Evolutionary conservation across 2,797 vertebrate species (phyloP).

Genomic region (Leptoclinus maculatus): DNA sequence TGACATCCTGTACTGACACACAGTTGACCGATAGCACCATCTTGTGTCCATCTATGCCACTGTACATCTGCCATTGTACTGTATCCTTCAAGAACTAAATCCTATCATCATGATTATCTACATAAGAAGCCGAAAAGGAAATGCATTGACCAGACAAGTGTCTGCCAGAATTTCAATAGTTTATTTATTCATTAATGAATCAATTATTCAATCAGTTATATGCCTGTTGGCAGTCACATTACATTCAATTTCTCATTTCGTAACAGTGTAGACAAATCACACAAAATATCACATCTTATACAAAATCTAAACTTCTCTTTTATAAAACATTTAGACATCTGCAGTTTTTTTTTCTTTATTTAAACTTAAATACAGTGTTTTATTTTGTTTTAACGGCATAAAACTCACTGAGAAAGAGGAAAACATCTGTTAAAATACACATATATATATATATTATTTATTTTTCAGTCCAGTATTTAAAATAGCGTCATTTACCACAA

Average conservation of each 20-base stretch:
- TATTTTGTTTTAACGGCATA: constrained; percentile 68
- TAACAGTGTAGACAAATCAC: constrained; percentile 80
- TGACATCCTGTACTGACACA: neutral
- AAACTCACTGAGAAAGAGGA: constrained; percentile 80
- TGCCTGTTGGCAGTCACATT: constrained; percentile 78
- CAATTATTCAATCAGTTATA: constrained; percentile 72
- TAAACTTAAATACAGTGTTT: constrained; percentile 72
- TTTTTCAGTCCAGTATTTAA: constrained; percentile 82
- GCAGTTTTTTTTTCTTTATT: constrained; percentile 49
- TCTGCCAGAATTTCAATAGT: constrained; percentile 55
- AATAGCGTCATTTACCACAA: constrained; percentile 84
- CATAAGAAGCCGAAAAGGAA: neutral
- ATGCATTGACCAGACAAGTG: neutral
- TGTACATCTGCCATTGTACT: neutral
- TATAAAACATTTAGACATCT: constrained; percentile 87
- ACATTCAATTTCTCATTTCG: constrained; percentile 83
- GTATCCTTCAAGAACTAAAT: neutral
- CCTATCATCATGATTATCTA: neutral
- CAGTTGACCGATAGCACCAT: constrained; percentile 20
- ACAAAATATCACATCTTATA: constrained; percentile 85
- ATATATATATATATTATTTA: constrained; percentile 78
- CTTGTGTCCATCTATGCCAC: constrained; percentile 40
- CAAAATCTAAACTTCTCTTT: constrained; percentile 83
- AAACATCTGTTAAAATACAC: constrained; percentile 84
- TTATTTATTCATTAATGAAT: constrained; percentile 71